Percentiles rank a stretch among this genome's conserved stretches.
These are phyloP conservation scores for Epizoanthus scotinus DNA, from an alignment of 92 coral and sea anemone genomes.

Conservation along the genomic window DNA sequence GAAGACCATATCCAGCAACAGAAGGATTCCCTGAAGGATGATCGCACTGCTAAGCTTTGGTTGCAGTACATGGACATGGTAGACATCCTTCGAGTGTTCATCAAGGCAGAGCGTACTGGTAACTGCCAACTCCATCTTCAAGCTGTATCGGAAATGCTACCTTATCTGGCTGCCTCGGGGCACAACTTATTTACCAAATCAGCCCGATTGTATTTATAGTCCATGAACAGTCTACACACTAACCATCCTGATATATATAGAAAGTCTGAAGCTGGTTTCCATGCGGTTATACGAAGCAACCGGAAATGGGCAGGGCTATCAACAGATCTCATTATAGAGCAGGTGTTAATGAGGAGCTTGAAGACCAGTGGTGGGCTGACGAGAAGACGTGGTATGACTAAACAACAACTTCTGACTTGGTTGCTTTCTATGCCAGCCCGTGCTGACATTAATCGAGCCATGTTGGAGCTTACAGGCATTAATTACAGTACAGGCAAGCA, in stretches of 20 bases:
- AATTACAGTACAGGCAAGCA: background rate
- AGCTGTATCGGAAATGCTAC: background rate
- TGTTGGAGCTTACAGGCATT: background rate
- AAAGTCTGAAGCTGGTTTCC: background rate
- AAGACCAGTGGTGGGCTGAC: background rate
- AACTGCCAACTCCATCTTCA: too few relatives aligned
- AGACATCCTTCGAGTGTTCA: background rate
- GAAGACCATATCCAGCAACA: slow-evolving; percentile 18
- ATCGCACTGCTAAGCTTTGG: too few relatives aligned
- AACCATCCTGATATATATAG: background rate
- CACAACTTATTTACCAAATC: background rate
- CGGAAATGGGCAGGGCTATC: background rate
- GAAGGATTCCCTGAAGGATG: too few relatives aligned
- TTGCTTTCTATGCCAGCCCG: background rate
- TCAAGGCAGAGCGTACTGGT: too few relatives aligned
- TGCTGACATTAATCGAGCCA: background rate
- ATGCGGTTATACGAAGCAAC: background rate
- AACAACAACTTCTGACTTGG: background rate
- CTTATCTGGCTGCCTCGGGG: background rate
- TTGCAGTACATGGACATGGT: background rate
- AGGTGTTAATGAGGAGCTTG: background rate
- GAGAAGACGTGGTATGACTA: background rate
- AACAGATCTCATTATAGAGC: background rate
- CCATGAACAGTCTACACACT: background rate
- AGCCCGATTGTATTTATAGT: background rate